Conservation (phyloP, 2,888 invertebrate species). For the Sipha maydis region DNA sequence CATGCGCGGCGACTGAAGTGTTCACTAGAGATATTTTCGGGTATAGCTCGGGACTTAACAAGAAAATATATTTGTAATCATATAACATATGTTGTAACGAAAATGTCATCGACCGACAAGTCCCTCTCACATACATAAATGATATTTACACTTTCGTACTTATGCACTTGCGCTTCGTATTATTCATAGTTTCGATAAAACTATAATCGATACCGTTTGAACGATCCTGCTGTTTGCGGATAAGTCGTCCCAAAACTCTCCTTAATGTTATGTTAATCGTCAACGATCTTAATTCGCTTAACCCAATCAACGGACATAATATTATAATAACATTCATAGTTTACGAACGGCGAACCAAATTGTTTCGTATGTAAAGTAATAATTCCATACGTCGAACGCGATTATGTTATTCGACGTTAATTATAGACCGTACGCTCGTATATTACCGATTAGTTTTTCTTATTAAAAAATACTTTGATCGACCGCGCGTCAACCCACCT, state of each 20-base stretch:
- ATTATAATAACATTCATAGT: slow-evolving; percentile 20
- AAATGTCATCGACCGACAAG: not conserved
- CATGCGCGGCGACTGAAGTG: not conserved
- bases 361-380: not conserved
- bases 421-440: not conserved
- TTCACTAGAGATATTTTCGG: not conserved
- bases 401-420: not conserved
- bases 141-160: not conserved
- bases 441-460: not conserved
- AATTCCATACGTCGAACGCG: not conserved
- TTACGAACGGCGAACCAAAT: not conserved
- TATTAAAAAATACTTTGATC: not conserved
- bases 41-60: not conserved
- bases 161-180: not conserved
- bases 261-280: slow-evolving; percentile 31
- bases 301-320: not conserved
- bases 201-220: not conserved
- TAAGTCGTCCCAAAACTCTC: not conserved
- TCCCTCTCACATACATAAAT: not conserved
- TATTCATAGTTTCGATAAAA: not conserved
- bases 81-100: not conserved
- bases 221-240: not conserved
- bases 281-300: slow-evolving; percentile 10
- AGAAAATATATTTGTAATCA: not conserved
- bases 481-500: not conserved